A percentile compares a stretch with the other conserved stretches of the same genome.
phyloP scores from a whole-genome alignment of 2,797 vertebrate genomes.

The Helostoma temminkii region DNA sequence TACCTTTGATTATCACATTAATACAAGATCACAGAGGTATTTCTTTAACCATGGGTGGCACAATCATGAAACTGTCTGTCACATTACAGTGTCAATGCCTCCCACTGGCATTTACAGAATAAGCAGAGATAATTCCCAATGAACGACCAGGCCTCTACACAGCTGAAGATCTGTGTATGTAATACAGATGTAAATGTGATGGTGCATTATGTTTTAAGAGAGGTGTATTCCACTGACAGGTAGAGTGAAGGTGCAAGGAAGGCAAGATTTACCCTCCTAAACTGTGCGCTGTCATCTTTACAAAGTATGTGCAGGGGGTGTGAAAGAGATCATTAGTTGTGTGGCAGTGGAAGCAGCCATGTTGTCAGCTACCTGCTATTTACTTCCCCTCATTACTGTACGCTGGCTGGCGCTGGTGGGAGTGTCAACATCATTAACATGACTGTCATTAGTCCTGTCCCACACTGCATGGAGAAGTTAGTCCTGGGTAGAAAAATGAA shows the following conservation, averaged over 20 bases:
- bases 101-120: slow-evolving; percentile 27
- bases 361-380: slow-evolving; percentile 84
- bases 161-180: slow-evolving; percentile 25
- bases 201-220: slow-evolving; percentile 50
- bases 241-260: slow-evolving; percentile 71
- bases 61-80: slow-evolving; percentile 27
- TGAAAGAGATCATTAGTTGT: slow-evolving; percentile 81
- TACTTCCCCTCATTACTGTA: slow-evolving; percentile 81
- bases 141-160: slow-evolving; percentile 38
- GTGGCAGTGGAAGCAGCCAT: slow-evolving; percentile 71
- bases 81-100: slow-evolving; percentile 26
- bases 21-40: not conserved
- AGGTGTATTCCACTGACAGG: slow-evolving; percentile 64
- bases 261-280: slow-evolving; percentile 75
- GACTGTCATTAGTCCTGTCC: slow-evolving; percentile 84
- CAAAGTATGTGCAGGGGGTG: slow-evolving; percentile 77
- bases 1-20: too few relatives aligned
- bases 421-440: slow-evolving; percentile 87
- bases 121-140: slow-evolving; percentile 33
- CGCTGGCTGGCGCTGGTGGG: slow-evolving; percentile 82
- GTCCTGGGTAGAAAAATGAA: slow-evolving; percentile 81
- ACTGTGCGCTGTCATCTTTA: slow-evolving; percentile 79
- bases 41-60: slow-evolving; percentile 1
- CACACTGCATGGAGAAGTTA: slow-evolving; percentile 76
- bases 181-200: slow-evolving; percentile 44